Conservation (phyloP, 2,888 invertebrate genomes). For the Ligdia adustata region DNA sequence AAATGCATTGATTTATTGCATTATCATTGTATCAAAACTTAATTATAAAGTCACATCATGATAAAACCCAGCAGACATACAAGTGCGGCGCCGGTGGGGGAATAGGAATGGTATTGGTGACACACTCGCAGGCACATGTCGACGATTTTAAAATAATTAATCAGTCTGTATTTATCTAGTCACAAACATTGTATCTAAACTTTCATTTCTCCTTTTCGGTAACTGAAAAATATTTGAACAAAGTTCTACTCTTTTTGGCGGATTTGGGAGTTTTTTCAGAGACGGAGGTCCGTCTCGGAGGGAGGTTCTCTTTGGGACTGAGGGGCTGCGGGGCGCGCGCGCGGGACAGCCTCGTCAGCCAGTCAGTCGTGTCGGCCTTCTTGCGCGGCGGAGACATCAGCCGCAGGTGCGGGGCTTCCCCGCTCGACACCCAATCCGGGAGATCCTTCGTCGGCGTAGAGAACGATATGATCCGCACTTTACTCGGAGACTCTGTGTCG, state of each 20-base stretch:
- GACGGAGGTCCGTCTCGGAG: constrained; percentile 52
- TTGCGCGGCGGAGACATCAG: constrained; percentile 88
- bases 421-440: constrained; percentile 90
- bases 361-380: constrained; percentile 86
- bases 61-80: too few species aligned
- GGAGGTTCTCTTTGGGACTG: constrained; percentile 58
- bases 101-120: too few species aligned
- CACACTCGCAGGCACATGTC: too few species aligned
- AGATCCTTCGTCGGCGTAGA: constrained; percentile 87
- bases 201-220: constrained; percentile 51
- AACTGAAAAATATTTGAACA: constrained; percentile 68
- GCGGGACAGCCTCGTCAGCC: constrained; percentile 82
- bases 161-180: constrained; percentile 38
- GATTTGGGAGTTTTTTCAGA: constrained; percentile 57
- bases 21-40: too few species aligned
- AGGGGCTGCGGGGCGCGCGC: constrained; percentile 34
- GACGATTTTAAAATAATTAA: too few species aligned
- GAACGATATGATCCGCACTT: constrained; percentile 52
- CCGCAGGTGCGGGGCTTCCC: constrained; percentile 89
- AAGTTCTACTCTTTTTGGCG: constrained; percentile 51
- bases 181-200: constrained; percentile 13
- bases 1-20: too few species aligned
- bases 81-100: too few species aligned
- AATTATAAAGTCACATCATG: too few species aligned
- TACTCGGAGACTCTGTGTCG: constrained; percentile 40